Base-by-base conservation (phyloP, 2,797 vertebrate genomes). In the Arctocebus calabarensis region DNA sequence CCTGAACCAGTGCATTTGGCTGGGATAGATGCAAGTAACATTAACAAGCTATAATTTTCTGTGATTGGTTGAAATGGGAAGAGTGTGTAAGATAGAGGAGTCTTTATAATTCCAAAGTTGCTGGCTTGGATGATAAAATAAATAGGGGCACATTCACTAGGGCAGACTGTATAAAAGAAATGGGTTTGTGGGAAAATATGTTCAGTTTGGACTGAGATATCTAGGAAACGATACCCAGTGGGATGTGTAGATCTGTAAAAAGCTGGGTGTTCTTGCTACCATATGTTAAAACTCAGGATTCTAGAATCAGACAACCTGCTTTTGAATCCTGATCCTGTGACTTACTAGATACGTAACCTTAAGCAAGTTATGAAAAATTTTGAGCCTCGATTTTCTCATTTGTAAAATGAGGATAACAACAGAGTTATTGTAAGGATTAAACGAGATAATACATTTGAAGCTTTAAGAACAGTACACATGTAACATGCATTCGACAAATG, bases 241-340 rank as follows among this genome's bases (percentile, higher is more conserved):
- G 52, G 13, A 73, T 52, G 22, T 84, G 37, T 45, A 20, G 9
- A 82, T 84, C 22, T 94, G 62, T 29, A 88, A 57, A 9, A 92
- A 86, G 32, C 16, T n/a, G 66, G 91, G 29, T 88, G 37, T 37
- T 85, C 48, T 70, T 91, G 32, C 43, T 77, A 93, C 13, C 66
- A 55, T 29, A 70, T 37, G 32, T 85, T 95, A 94, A 77, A 20
- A 86, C 59, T 34, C 75, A 29, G 45, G 70, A 37, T 70, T 96
- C 66, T 78, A 1, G 27, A 78, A 62, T 25, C 43, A 92, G 55
- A 90, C 29, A 74, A 90, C 20, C 43, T 75, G 81, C 48, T 14
- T 92, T 89, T 91, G n/a, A 86, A 94, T 93, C 23, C 32, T 90
- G 45, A 92, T 64, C 92, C 20, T 88, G 82, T 11, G 32, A 85